A percentile compares a stretch with the other conserved stretches of the same genome.
Conservation (phyloP, 1,140 invertebrate species). For the Euborellia annulipes region DNA sequence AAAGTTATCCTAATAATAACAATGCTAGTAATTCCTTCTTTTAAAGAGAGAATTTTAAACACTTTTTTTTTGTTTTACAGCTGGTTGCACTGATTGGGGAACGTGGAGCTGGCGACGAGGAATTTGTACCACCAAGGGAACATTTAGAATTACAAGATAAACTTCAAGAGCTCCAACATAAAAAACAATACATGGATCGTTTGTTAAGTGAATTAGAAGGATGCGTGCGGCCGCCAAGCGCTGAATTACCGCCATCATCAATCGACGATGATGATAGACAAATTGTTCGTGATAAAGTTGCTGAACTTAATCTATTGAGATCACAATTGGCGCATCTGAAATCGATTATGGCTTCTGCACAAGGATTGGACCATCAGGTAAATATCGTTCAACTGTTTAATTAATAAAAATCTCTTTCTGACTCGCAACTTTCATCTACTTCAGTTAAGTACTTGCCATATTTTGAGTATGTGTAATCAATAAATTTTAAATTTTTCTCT, state of each 20-base stretch:
- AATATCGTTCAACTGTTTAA: too few species aligned
- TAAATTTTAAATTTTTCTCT: too few species aligned
- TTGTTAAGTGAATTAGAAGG: constrained; percentile 26
- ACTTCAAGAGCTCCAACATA: constrained; percentile 25
- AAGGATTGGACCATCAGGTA: not conserved
- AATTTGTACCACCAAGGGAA: constrained; percentile 19
- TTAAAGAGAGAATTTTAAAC: too few species aligned
- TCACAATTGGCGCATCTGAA: constrained; percentile 27
- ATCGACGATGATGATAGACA: constrained; percentile 3
- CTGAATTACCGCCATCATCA: not conserved
- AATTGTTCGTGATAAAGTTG: constrained; percentile 20
- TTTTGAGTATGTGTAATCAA: too few species aligned
- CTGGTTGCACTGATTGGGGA: too few species aligned
- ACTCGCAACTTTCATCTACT: too few species aligned
- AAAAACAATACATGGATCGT: constrained; percentile 29
- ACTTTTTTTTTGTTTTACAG: too few species aligned
- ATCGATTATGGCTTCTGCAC: constrained; percentile 21
- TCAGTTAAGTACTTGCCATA: too few species aligned
- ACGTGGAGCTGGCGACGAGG: constrained; percentile 23
- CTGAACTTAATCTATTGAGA: constrained; percentile 27
- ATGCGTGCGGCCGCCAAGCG: not conserved
- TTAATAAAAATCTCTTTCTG: too few species aligned
- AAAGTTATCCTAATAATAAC: too few species aligned
- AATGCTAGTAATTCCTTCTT: too few species aligned
- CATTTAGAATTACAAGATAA: constrained; percentile 26